phyloP scores from a whole-genome alignment of 2,113 vertebrate genomes.

The Cryptotis parvus region DNA sequence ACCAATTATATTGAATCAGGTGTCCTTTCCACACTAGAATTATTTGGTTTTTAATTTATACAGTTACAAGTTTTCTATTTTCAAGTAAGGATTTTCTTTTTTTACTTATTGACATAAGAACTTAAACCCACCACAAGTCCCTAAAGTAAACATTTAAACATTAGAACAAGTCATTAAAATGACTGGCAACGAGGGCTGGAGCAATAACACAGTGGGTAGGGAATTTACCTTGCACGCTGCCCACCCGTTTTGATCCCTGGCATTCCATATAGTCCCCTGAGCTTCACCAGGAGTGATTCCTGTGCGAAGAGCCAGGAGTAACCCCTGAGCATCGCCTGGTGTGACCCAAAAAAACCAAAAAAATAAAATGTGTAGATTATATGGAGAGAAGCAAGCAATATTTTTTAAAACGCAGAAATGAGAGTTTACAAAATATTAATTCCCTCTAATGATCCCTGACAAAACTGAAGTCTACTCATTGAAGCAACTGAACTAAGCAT shows the following conservation, averaged over 20 bases:
- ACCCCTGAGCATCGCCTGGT: too few species aligned
- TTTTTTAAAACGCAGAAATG: neutral
- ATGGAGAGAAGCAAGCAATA: neutral
- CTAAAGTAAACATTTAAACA: neutral
- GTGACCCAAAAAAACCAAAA: too few species aligned
- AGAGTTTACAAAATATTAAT: neutral
- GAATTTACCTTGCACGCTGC: too few species aligned
- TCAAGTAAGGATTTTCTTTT: neutral
- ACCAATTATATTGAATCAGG: neutral
- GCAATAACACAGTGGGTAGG: too few species aligned
- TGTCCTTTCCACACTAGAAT: neutral
- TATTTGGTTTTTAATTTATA: neutral
- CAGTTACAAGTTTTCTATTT: neutral
- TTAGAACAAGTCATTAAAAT: neutral
- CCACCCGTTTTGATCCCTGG: too few species aligned
- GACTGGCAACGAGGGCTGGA: too few species aligned
- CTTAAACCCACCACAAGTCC: neutral
- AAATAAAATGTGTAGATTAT: neutral
- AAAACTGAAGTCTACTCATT: neutral
- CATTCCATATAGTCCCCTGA: too few species aligned
- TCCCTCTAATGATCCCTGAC: neutral
- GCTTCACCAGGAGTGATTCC: too few species aligned
- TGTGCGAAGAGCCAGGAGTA: too few species aligned
- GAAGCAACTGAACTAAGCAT: neutral
- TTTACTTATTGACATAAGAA: neutral